Base-by-base conservation (phyloP, 2,797 vertebrate genomes). In the Chanos chanos region DNA sequence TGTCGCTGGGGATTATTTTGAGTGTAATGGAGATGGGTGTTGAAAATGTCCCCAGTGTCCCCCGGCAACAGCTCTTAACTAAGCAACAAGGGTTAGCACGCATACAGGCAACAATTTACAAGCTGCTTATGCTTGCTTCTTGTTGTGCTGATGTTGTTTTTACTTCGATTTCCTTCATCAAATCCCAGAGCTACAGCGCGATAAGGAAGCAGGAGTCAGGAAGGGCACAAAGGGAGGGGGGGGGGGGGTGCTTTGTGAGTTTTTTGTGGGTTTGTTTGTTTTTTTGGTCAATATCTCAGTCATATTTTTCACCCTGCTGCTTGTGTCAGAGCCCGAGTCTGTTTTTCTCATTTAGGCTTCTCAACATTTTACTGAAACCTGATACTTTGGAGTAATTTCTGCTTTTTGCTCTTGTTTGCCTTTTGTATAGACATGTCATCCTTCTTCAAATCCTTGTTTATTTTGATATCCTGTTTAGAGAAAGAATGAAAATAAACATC, bases 311-410 rank as follows among this genome's bases (percentile, higher is more conserved):
- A 69, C 65, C 76, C 74, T 73, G 74, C 63, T 71, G 77, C 73
- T 60, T 55, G 41, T 10, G 39, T 76, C 74, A 78, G 78, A 36
- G 71, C 80, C 75, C 39, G 31, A 69, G 73, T 51, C 86, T 89
- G 88, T 60, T 87, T 85, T 81, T 75, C 81, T 86, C 86, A 82
- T 87, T 73, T 72, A 40, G 53, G 61, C 53, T 55, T 9, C 47
- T 65, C 65, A 50, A 52, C 60, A 72, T 74, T 63, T 71, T 18
- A 40, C 19, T 5, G 81, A 85, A 90, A 88, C 74, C 49, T 3
- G 70, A 89, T 75, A 65, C 67, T 68, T 70, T 75, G 22, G 16
- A 78, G 73, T 77, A 77, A 83, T 79, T 83, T 63, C 41, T 64
- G 60, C 74, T 75, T 71, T 81, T 83, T 74, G 70, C 79, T 82